Conservation (phyloP, 2,113 vertebrate genomes). For the Polypterus senegalus region DNA sequence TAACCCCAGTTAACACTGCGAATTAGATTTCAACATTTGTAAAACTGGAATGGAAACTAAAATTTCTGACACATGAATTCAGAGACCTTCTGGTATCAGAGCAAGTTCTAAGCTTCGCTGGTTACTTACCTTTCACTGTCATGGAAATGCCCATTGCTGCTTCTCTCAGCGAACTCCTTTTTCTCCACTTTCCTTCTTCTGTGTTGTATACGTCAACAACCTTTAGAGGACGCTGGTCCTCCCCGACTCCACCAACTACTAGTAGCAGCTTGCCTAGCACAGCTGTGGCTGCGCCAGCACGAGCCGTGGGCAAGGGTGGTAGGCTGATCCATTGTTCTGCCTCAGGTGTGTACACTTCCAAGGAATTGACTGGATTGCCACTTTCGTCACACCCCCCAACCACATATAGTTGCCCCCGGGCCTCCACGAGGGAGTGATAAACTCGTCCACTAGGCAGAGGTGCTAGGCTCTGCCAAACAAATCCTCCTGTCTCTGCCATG, state of each 20-base stretch:
- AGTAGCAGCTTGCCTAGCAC: slow-evolving; percentile 85
- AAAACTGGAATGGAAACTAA: too few relatives aligned
- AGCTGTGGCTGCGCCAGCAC: slow-evolving; percentile 72
- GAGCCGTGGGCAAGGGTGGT: slow-evolving; percentile 72
- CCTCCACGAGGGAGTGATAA: slow-evolving; percentile 76
- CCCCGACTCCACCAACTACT: slow-evolving; percentile 82
- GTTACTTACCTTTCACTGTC: slow-evolving; percentile 72
- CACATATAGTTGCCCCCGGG: slow-evolving; percentile 78
- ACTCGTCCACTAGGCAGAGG: slow-evolving; percentile 72
- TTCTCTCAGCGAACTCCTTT: slow-evolving; percentile 72
- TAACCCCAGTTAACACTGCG: too few relatives aligned
- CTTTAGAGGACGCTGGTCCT: slow-evolving; percentile 75
- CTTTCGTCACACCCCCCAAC: slow-evolving; percentile 81
- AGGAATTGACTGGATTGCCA: slow-evolving; percentile 60
- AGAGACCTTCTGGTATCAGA: too few relatives aligned
- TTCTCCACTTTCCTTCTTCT: slow-evolving; percentile 91
- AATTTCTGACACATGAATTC: too few relatives aligned
- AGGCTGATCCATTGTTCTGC: slow-evolving; percentile 75
- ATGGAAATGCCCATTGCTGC: slow-evolving; percentile 86
- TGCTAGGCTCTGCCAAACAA: slow-evolving; percentile 84
- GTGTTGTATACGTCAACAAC: slow-evolving; percentile 83
- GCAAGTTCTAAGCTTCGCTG: background rate
- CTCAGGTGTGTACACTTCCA: slow-evolving; percentile 85
- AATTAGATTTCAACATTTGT: too few relatives aligned
- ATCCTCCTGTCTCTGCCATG: slow-evolving; percentile 65